phyloP scores from a whole-genome alignment of 1,140 invertebrate species.

The Brachionus paranguensis region DNA sequence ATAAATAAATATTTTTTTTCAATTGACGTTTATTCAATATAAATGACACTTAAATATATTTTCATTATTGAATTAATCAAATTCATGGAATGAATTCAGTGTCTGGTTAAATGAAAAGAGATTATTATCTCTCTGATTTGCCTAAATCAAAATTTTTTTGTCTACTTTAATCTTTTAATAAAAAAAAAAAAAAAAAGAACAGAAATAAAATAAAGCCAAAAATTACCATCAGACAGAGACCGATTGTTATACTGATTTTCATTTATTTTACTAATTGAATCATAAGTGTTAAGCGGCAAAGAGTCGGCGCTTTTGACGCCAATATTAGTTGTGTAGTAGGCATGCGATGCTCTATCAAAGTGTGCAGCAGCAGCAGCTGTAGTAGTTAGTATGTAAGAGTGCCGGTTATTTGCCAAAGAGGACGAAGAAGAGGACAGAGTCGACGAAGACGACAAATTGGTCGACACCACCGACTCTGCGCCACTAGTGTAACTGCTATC shows the following conservation, averaged over 20 bases:
- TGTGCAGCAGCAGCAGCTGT: not conserved
- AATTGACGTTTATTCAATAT: too few species aligned
- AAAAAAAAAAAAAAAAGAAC: too few species aligned
- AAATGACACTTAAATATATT: too few species aligned
- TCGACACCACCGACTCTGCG: slow-evolving; percentile 7
- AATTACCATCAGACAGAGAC: slow-evolving; percentile 12
- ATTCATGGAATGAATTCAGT: too few species aligned
- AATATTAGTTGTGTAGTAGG: not conserved
- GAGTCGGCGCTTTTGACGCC: not conserved
- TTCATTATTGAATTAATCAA: too few species aligned
- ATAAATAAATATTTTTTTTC: too few species aligned
- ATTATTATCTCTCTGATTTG: too few species aligned
- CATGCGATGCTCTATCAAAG: not conserved
- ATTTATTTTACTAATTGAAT: not conserved
- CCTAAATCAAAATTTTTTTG: too few species aligned
- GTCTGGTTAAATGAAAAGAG: too few species aligned
- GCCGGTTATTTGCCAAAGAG: not conserved
- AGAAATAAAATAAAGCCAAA: too few species aligned
- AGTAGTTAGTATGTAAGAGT: slow-evolving; percentile 3
- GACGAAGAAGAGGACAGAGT: slow-evolving; percentile 1
- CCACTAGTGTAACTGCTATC: not conserved
- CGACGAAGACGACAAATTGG: slow-evolving; percentile 23
- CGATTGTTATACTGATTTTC: slow-evolving; percentile 32
- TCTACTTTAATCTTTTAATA: too few species aligned
- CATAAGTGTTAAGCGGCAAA: not conserved